These are phyloP conservation scores for Xiphophorus hellerii DNA, from an alignment of 2,113 vertebrate genomes.

Conservation along the genomic window DNA sequence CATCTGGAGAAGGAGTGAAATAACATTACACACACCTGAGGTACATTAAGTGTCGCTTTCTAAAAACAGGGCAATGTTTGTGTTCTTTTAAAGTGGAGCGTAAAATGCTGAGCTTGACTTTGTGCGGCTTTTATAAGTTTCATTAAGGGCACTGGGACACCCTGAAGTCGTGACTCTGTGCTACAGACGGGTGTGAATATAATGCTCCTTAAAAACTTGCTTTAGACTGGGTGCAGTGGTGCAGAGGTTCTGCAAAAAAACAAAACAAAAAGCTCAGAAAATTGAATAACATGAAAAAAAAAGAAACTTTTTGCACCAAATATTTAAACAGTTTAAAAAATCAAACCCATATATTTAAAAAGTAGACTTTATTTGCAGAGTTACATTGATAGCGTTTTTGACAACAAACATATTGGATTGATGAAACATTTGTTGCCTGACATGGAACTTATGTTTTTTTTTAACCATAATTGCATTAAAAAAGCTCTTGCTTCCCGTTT, in stretches of 20 bases:
- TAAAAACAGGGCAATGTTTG: slow-evolving; percentile 1
- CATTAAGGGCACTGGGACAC: slow-evolving; percentile 1
- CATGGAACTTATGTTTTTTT: background rate
- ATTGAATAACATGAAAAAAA: no score
- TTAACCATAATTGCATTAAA: background rate
- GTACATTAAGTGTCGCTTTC: slow-evolving; percentile 2
- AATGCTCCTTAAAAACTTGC: background rate
- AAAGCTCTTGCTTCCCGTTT: background rate
- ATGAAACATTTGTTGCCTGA: no score
- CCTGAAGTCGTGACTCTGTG: background rate
- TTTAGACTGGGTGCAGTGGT: background rate
- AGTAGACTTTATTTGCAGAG: background rate
- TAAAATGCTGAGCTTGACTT: slow-evolving; percentile 7
- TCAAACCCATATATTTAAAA: no score
- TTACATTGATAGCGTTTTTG: background rate
- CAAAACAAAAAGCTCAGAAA: no score
- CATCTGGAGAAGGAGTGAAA: background rate
- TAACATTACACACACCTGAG: slow-evolving; percentile 9
- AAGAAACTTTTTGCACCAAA: no score
- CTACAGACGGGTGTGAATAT: background rate
- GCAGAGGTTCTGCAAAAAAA: no score
- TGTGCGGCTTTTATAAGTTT: background rate
- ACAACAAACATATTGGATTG: background rate
- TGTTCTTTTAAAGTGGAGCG: background rate
- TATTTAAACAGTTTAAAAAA: no score